A percentile compares a stretch with the other conserved stretches of the same genome.
phyloP scores from a whole-genome alignment of 1,140 invertebrate species.

The Cydia splendana region DNA sequence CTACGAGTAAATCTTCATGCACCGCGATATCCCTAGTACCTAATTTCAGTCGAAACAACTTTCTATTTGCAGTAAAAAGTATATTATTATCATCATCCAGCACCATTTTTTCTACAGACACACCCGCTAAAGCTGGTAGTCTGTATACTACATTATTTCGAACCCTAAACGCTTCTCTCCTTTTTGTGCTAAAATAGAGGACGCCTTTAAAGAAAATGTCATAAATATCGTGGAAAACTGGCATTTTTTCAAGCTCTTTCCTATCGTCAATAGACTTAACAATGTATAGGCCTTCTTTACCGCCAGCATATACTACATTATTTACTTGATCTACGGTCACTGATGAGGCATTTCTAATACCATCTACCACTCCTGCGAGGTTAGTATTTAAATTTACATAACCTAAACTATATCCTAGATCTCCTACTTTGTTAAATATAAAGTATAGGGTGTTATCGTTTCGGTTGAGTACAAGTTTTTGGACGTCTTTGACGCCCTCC shows the following conservation, averaged over 20 bases:
- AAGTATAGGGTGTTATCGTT: constrained; percentile 22
- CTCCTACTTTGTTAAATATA: neutral
- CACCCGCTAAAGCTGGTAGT: neutral
- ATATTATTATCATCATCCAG: constrained; percentile 34
- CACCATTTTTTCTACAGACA: neutral
- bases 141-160: neutral
- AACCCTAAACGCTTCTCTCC: constrained; percentile 11
- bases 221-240: constrained; percentile 1
- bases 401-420: neutral
- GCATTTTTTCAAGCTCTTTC: constrained; percentile 14
- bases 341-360: constrained; percentile 11
- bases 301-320: constrained; percentile 11
- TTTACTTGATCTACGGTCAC: constrained; percentile 9
- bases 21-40: constrained; percentile 9
- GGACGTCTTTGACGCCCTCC: constrained; percentile 14
- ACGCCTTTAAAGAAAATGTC: constrained; percentile 29
- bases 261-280: neutral
- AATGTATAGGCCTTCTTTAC: constrained; percentile 14
- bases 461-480: neutral
- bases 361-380: neutral
- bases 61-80: constrained; percentile 23
- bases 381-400: constrained; percentile 8
- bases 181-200: constrained; percentile 11
- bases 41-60: constrained; percentile 12
- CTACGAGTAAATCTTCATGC: neutral